Base-by-base conservation (phyloP, 1,140 invertebrate species). In the Pinna nobilis region DNA sequence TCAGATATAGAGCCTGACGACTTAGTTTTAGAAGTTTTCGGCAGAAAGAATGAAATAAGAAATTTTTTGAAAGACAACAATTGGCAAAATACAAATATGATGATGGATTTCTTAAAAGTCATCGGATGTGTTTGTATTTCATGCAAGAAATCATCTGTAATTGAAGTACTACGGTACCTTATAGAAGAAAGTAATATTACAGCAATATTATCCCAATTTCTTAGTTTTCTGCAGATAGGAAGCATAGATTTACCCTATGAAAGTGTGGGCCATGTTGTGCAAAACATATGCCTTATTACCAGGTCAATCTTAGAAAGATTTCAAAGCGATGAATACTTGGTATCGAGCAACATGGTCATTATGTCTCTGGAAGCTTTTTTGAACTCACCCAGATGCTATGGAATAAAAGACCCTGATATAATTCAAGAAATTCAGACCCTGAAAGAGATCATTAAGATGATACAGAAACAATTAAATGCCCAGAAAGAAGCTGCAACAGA, bases 251-350 rank as follows among this genome's bases (percentile, higher is more conserved):
- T 61, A 18, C 37, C 30, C 23, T 13, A 30, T 50, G 39, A 55
- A 20, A 50, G 57, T 6, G 30, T 69, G n/a, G 13, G 20, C 15
- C 25, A 28, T 23, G 4, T 75, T 35, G 35, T 68, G 55, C 15
- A 49, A 39, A 18, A 69, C n/a, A 11, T 75, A 44, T 44, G 55
- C 15, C 55, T 69, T 39, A 51, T 39, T 39, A 30, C 30, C 6
- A 47, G 44, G 23, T 30, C 25, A n/a, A 20, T 57, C 2, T n/a
- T 32, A 33, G 41, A 47, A 47, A 18, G 67, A 15, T 53, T 28
- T 33, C n/a, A 41, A 41, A 63, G n/a, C n/a, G n/a, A n/a, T n/a
- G n/a, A n/a, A n/a, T n/a, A n/a, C n/a, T n/a, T n/a, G n/a, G n/a
- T n/a, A n/a, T n/a, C n/a, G n/a, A n/a, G n/a, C n/a, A n/a, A n/a